phyloP scores from a whole-genome alignment of 2,888 invertebrate species.

The Calephelis perditalis region DNA sequence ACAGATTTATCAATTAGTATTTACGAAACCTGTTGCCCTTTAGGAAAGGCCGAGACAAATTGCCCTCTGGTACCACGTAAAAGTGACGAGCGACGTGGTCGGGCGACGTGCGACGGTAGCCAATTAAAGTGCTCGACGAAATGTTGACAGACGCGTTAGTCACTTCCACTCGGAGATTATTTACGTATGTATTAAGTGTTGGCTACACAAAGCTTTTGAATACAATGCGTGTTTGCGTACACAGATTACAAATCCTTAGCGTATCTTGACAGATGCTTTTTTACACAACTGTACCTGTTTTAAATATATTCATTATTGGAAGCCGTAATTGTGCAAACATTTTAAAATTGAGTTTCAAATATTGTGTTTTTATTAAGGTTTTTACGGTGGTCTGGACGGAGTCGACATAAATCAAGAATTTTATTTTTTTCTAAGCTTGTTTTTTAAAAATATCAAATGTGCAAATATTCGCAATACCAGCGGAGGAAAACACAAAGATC shows the following conservation, averaged over 20 bases:
- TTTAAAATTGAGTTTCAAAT: too few species aligned
- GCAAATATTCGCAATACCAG: too few species aligned
- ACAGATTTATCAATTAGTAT: not conserved
- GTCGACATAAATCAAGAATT: too few species aligned
- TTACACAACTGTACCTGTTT: too few species aligned
- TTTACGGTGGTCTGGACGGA: too few species aligned
- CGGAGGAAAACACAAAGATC: too few species aligned
- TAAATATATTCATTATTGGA: too few species aligned
- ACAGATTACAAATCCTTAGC: conserved; percentile 1
- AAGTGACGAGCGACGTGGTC: conserved; percentile 36
- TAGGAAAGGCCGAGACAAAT: conserved; percentile 28
- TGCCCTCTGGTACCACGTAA: conserved; percentile 40
- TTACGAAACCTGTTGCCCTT: conserved; percentile 2
- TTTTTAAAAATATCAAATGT: too few species aligned
- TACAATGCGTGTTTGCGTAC: conserved; percentile 9
- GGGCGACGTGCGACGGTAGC: conserved; percentile 39
- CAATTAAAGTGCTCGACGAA: conserved; percentile 39
- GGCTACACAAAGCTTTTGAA: conserved; percentile 13
- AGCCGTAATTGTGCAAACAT: too few species aligned
- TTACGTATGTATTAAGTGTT: conserved; percentile 13
- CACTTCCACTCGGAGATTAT: conserved; percentile 14
- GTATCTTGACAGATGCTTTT: not conserved
- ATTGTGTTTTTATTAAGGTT: too few species aligned
- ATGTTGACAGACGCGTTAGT: conserved; percentile 32
- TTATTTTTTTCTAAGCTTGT: too few species aligned